Base-by-base conservation (phyloP, 2,113 vertebrate species). In the Indicator indicator region DNA sequence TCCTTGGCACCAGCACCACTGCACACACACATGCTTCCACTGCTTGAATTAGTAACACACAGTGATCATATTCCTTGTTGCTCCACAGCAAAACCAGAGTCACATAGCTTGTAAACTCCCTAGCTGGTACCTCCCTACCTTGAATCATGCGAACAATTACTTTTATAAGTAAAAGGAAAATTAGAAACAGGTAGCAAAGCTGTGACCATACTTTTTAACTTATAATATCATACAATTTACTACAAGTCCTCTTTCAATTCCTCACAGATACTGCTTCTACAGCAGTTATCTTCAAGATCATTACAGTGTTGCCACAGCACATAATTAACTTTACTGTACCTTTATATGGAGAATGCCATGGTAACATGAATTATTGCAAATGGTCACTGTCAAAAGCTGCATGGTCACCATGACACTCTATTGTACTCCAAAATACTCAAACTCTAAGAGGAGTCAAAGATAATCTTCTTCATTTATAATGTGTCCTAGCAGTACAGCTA, bases 291-390 rank as follows among this genome's bases (percentile, higher is more conserved):
- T 86, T 90, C 62, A 86, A 89, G 73, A 97, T 88, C 91, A 72
- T 68, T 75, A 76, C 59, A 71, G 44, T 62, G 69, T n/a, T 85
- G 79, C 54, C 79, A 83, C 54, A 26, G 64, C 82, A 94, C 54
- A 77, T 69, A 91, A 96, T 94, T 95, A 93, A 91, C 89, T 62
- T 73, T 58, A 74, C 40, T 38, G 72, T 62, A 62, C 32, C 48
- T 93, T 89, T 88, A 86, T 58, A 88, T 32, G 40, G 65, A 26
- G 26, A 76, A 70, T 78, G n/a, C 48, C 91, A 94, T 86, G 85
- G 94, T 86, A 93, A 95, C 68, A 58, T 88, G 88, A 93, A 96
- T 88, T 93, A 93, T 75, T 94, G 75, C 33, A 72, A 93, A 88
- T 69, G 82, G 93, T 64, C 91, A 94, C 54, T 86, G 85, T 81